Percentiles rank a stretch among this genome's conserved stretches.
These are phyloP conservation scores for Octopus sinensis DNA, from an alignment of 1,140 invertebrate genomes.

Conservation along the genomic window DNA sequence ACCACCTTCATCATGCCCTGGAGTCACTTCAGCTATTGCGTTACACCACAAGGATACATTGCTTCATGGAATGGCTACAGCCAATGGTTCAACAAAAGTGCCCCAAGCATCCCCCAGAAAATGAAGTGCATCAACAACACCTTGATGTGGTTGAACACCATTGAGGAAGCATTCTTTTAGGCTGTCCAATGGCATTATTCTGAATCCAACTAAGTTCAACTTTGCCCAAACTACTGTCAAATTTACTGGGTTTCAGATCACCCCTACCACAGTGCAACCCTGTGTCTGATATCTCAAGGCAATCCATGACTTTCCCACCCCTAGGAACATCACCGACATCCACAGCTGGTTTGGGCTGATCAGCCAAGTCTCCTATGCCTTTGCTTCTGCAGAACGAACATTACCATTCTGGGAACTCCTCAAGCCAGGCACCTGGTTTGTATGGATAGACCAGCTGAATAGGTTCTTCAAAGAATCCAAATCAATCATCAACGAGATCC, in stretches of 20 bases:
- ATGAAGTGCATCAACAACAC: too few relatives aligned
- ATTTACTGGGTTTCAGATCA: constrained; percentile 20
- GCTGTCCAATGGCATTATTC: too few relatives aligned
- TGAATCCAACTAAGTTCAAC: too few relatives aligned
- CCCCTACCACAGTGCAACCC: constrained; percentile 20
- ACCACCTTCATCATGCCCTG: too few relatives aligned
- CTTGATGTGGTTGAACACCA: too few relatives aligned
- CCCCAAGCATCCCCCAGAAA: too few relatives aligned
- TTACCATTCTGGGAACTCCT: constrained; percentile 29
- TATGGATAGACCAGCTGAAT: constrained; percentile 24
- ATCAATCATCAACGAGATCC: constrained; percentile 25
- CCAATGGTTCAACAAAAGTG: too few relatives aligned
- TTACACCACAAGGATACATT: too few relatives aligned
- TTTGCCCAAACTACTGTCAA: too few relatives aligned
- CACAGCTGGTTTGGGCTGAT: constrained; percentile 30
- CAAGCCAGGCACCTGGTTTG: constrained; percentile 23
- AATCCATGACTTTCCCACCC: constrained; percentile 25
- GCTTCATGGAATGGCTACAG: too few relatives aligned
- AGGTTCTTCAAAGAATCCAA: constrained; percentile 22
- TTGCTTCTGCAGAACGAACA: constrained; percentile 25
- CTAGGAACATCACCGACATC: constrained; percentile 27
- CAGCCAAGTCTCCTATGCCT: constrained; percentile 21
- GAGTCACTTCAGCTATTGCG: too few relatives aligned
- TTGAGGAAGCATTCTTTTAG: too few relatives aligned
- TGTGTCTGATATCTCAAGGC: constrained; percentile 21